phyloP scores from a whole-genome alignment of 1,140 invertebrate genomes.

The Paracyclopina nana region DNA sequence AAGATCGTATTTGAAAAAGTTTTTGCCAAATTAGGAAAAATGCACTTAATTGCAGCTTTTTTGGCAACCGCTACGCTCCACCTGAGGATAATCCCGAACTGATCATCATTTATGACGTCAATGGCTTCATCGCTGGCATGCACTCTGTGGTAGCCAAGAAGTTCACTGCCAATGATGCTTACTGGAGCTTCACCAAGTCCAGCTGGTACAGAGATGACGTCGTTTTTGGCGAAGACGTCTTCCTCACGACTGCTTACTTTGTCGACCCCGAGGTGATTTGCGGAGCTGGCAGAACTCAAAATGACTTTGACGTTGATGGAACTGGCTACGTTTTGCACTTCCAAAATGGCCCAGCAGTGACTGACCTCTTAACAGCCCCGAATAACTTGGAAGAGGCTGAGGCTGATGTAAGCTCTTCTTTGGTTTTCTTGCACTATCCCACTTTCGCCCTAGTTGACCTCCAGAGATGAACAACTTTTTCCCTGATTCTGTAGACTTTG shows the following conservation, averaged over 20 bases:
- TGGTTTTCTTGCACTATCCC: too few species aligned
- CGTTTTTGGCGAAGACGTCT: slow-evolving; percentile 5
- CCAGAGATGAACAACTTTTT: too few species aligned
- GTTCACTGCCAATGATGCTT: neutral
- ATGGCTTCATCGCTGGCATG: slow-evolving; percentile 14
- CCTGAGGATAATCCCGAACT: neutral
- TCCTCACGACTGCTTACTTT: slow-evolving; percentile 14
- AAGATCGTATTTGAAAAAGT: neutral
- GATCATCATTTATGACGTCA: slow-evolving; percentile 12
- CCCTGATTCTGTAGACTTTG: too few species aligned
- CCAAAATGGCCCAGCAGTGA: slow-evolving; percentile 4
- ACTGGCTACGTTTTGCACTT: slow-evolving; percentile 4
- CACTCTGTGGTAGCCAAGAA: slow-evolving; percentile 6
- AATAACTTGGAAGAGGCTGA: neutral
- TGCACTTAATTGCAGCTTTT: neutral
- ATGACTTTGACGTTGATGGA: slow-evolving; percentile 2
- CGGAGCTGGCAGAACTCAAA: neutral
- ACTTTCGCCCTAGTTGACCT: neutral
- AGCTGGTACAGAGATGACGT: neutral
- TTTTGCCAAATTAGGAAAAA: neutral
- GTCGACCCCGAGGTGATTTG: slow-evolving; percentile 13
- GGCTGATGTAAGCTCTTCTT: too few species aligned
- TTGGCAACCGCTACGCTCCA: slow-evolving; percentile 4
- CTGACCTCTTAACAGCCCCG: neutral
- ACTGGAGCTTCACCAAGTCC: neutral